A percentile compares a stretch with the other conserved stretches of the same genome.
Conservation (phyloP, 2,113 vertebrate species). For the Amblyopsis rosae region DNA sequence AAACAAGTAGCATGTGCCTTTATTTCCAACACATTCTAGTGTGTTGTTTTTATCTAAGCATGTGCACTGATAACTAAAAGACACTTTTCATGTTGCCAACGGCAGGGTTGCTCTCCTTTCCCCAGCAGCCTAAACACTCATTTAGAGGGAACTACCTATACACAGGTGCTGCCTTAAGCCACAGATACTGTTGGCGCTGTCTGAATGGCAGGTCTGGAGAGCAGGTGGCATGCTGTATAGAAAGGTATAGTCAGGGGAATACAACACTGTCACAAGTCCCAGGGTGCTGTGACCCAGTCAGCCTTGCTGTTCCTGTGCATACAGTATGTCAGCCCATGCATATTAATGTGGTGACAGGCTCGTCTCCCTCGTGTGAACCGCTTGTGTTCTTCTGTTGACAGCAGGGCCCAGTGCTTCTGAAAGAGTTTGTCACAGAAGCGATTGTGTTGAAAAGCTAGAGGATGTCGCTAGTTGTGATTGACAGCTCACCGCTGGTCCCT, state of each 20-base stretch:
- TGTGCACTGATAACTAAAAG: too few species aligned
- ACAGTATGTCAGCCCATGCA: background rate
- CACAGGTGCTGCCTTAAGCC: too few species aligned
- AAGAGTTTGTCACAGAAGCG: slow-evolving; percentile 14
- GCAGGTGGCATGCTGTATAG: background rate
- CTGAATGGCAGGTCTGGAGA: background rate
- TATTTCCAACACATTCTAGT: slow-evolving; percentile 13
- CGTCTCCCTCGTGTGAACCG: background rate
- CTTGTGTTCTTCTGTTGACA: slow-evolving; percentile 12
- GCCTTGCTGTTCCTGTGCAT: background rate
- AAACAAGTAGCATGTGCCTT: slow-evolving; percentile 1
- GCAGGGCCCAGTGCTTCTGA: slow-evolving; percentile 10
- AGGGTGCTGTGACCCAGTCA: background rate
- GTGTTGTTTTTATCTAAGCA: too few species aligned
- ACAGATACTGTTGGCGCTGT: background rate
- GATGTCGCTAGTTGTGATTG: background rate
- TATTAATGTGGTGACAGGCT: background rate
- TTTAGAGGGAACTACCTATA: too few species aligned
- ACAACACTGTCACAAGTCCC: background rate
- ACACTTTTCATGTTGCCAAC: too few species aligned
- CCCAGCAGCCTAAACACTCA: too few species aligned
- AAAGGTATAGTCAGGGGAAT: background rate
- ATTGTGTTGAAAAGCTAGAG: slow-evolving; percentile 16
- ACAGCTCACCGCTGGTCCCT: too few species aligned
- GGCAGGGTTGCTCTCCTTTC: too few species aligned